Conservation (phyloP, 2,888 invertebrate species). For the Sycophila texana region DNA sequence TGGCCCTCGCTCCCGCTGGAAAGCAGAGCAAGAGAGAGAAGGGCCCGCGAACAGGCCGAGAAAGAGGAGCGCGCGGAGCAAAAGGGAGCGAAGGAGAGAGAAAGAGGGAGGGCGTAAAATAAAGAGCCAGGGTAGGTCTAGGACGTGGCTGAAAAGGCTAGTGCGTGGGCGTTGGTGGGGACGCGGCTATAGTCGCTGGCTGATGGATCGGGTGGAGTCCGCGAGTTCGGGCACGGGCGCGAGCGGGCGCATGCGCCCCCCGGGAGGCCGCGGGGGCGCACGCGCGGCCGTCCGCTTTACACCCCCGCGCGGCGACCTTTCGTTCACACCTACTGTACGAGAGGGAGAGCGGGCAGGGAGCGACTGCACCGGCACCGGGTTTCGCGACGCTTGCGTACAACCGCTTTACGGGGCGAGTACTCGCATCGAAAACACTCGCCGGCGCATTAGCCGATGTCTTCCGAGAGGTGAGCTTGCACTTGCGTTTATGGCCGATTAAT, state of each 20-base stretch:
- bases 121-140: conserved; percentile 6
- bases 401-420: conserved; percentile 32
- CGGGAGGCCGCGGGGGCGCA: conserved; percentile 60
- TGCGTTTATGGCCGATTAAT: background rate
- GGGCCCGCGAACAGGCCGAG: conserved; percentile 20
- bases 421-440: background rate
- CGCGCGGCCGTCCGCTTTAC: conserved; percentile 50
- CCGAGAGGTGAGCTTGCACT: no score
- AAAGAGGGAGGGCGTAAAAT: conserved; percentile 16
- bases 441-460: no score
- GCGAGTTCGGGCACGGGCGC: conserved; percentile 44
- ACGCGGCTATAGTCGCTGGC: conserved; percentile 46
- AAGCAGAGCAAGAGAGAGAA: conserved; percentile 33
- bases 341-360: no score
- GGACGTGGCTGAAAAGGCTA: conserved; percentile 22
- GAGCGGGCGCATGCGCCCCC: conserved; percentile 69
- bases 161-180: conserved; percentile 46
- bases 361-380: conserved; percentile 67
- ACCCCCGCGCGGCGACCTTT: conserved; percentile 63
- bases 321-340: conserved; percentile 72
- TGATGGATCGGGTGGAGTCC: conserved; percentile 58
- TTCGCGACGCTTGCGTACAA: conserved; percentile 68
- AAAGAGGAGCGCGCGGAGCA: conserved; percentile 33
- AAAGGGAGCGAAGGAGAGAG: conserved; percentile 31
- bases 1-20: background rate